Evolutionary conservation across 2,797 vertebrate genomes (phyloP), one percentile per base, ranked within the genome.

Genomic region (Phataginus tetradactyla): DNA sequence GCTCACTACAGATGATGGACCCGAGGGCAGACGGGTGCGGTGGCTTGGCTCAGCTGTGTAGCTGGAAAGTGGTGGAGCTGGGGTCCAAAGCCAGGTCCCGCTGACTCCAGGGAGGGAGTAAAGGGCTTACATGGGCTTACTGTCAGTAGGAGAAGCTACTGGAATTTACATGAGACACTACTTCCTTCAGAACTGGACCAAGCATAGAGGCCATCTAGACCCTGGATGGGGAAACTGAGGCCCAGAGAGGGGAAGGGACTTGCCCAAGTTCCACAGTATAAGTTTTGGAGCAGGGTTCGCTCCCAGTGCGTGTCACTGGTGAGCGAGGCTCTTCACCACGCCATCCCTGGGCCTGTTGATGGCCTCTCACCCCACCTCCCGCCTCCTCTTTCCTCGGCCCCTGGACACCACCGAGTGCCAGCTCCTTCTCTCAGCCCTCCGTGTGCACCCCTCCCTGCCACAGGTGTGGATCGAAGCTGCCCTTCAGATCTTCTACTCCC

Each of bases 381-480:
- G 61, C 81, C 55, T 86, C 78, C n/a, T 9, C 63, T 90, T 15
- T 49, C 86, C 64, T 63, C 92, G 57, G 17, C 32, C 59, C 72
- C 59, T n/a, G 9, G 57, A 69, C 8, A 20, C 42, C 42, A 4
- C 7, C 0, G 7, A 9, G 10, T 7, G 3, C 80, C 18, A 59
- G 45, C 29, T 27, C 39, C 25, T 5, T 0, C 18, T 23, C 23
- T 53, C 39, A 68, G 34, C 1, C 34, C 72, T 3, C 0, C 32
- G 1, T 55, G 34, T n/a, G n/a, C 49, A 4, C 45, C 37, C 7
- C 87, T 89, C 63, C 78, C 93, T 29, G 37, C 27, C 89, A 29
- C 90, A 99, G 99, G 99, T 99, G 78, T 99, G 99, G 99, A 99
- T 99, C 0, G 99, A 99, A 96, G 99, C 99, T 95, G 99, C 99